Evolutionary conservation across 2,113 vertebrate genomes (phyloP), one percentile per base, ranked within the genome.

Genomic region (Thamnaconus septentrionalis): DNA sequence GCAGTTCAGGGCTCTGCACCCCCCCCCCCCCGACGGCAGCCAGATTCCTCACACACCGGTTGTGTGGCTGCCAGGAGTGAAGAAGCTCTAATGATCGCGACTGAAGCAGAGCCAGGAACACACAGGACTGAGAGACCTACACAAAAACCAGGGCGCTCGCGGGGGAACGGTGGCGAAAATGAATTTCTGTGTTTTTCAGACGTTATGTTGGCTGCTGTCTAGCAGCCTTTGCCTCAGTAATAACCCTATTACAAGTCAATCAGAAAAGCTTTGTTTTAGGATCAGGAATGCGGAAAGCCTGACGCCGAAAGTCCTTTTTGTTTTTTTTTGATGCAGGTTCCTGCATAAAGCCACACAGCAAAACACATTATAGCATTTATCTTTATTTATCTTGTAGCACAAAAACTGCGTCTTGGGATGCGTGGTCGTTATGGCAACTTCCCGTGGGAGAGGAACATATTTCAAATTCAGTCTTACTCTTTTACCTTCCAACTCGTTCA

Each of bases 71-170:
- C 73, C 76, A 70, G 76, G 53, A 72, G 70, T 62, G 75, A 68
- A 82, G 39, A 31, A 60, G 61, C 76, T 79, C 73, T 80, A 86
- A 85, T 80, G 81, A 83, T 78, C 50, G 53, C 69, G 75, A 78
- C 69, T 75, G 74, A 81, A 67, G 76, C 61, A 68, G 66, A 75
- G 75, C 69, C 77, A 78, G 63, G 58, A 75, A 78, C 69, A 66
- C 71, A 62, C 60, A 68, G 72, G 59, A 43, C 7, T 69, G 63
- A 55, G 12, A 67, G 50, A 63, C 56, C 49, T 48, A 51, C 40
- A 51, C 40, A 59, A 41, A 62, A 64, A 60, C 40, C 52, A 59
- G 41, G 56, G 58, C 4, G 47, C 66, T 68, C 56, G 53, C 5
- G 40, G 67, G 56, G 54, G 59, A 18, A 5, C 10, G 60, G 62